phyloP scores from a whole-genome alignment of 35 echinoderm and acorn worm species.

The Ptychodera flava region DNA sequence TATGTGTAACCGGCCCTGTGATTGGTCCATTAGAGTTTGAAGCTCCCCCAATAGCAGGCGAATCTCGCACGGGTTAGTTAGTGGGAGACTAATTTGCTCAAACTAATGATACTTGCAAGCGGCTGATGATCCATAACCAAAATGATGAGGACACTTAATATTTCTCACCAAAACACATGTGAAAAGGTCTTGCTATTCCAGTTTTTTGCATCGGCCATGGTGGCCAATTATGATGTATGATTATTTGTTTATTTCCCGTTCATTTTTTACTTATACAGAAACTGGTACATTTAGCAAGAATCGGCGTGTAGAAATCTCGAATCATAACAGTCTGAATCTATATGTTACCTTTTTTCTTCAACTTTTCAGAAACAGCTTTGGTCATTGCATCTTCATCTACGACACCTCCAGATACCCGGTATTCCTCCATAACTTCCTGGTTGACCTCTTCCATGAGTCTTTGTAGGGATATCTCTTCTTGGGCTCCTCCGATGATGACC shows the following conservation, averaged over 20 bases:
- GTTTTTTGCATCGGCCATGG: not conserved
- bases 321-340: too few species aligned
- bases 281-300: not conserved
- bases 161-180: too few species aligned
- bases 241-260: not conserved
- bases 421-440: not conserved
- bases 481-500: not conserved
- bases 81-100: too few species aligned
- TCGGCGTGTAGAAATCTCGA: too few species aligned
- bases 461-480: not conserved
- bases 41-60: too few species aligned
- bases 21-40: too few species aligned
- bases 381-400: not conserved
- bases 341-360: not conserved
- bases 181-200: too few species aligned
- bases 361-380: not conserved
- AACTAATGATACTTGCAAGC: too few species aligned
- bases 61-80: too few species aligned
- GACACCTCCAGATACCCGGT: not conserved
- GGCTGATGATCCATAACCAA: too few species aligned
- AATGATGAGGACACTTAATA: too few species aligned
- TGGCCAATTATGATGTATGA: not conserved
- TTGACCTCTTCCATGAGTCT: not conserved
- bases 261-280: not conserved
- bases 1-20: too few species aligned